Base-by-base conservation (phyloP, 2,797 vertebrate genomes). In the Spheniscus humboldti region DNA sequence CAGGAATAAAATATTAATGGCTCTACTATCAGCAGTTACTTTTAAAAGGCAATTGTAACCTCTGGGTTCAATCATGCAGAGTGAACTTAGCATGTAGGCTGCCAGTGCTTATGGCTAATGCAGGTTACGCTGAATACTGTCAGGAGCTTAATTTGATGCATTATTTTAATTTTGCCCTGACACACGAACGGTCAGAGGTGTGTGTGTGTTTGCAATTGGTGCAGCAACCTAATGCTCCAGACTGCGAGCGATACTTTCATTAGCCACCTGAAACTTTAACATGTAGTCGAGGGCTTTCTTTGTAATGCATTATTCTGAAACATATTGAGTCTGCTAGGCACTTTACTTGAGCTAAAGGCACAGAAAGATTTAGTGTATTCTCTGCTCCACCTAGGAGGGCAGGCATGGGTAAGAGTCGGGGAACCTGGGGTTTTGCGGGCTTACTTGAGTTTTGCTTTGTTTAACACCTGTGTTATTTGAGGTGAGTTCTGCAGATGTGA, bases 151-250 rank as follows among this genome's bases (percentile, higher is more conserved):
- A 85, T 80, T 82, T 91, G 86, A 77, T 92, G 56, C 59, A 92
- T 95, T 37, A 60, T 79, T 96, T 92, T 79, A 82, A 77, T 91
- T 94, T 92, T 60, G 71, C 24, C 25, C 39, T 50, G 47, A 18
- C 68, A 68, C n/a, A 24, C 4, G 8, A 76, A 62, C 0, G 2
- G 47, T 64, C 23, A n/a, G 76, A 55, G 16, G 15, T 57, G 19
- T 43, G 15, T 39, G 15, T 35, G 28, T 43, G 55, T 75, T 86
- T 78, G 43, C 83, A n/a, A 0, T 59, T 1, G 1, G 43, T 30
- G 33, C 71, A n/a, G 27, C 82, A 78, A n/a, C n/a, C 15, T 78
- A 23, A 60, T 1, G 7, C 37, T 86, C 30, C 48, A 56, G 71
- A 39, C 31, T 27, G 30, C 0, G 0, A 85, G n/a, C 1, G 1